Evolutionary conservation across 2,797 vertebrate genomes (phyloP), one percentile per base, ranked within the genome.

Genomic region (Poeciliopsis turneri): DNA sequence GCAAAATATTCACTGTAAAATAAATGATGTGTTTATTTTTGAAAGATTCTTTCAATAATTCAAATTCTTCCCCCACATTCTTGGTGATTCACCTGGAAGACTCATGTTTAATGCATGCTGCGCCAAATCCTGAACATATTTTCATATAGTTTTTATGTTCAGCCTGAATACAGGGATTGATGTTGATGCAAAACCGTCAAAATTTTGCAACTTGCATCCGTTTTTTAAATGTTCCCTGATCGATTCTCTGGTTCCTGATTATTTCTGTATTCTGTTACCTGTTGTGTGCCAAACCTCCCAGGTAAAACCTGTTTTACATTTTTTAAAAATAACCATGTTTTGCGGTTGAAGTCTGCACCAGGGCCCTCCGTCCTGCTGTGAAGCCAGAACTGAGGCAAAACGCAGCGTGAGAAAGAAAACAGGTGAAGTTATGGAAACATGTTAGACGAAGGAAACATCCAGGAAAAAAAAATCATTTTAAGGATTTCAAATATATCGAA

Each of bases 301-400:
- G 69, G 70, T 16, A 43, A 33, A 46, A 10, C 55, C 28, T 46
- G 39, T 47, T 81, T 0, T 68, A 12, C 57, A 74, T 77, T 81
- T 68, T 55, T 0, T 0, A 6, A 53, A 76, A 77, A 47, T 47
- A 71, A 72, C 10, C 53, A 36, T 30, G 39, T 25, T 0, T 59
- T 55, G 25, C 10, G 4, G 51, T n/a, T 69, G 46, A 41, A 30
- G 16, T 36, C 61, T 59, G 51, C 51, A 20, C 10, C 8, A 45
- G 51, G 39, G 68, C 43, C 39, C 76, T 47, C 12, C 7, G 23
- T 74, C 71, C 51, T 78, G 71, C 80, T 3, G 76, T 55, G 66
- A 49, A 25, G 25, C 33, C 28, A 33, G 59, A 39, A 28, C 51
- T 36, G 20, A 76, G 75, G 46, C 47, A n/a, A 76, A 55, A 43